Evolutionary conservation across 2,797 vertebrate genomes (phyloP), one percentile per base, ranked within the genome.

Genomic region (Podargus strigoides): DNA sequence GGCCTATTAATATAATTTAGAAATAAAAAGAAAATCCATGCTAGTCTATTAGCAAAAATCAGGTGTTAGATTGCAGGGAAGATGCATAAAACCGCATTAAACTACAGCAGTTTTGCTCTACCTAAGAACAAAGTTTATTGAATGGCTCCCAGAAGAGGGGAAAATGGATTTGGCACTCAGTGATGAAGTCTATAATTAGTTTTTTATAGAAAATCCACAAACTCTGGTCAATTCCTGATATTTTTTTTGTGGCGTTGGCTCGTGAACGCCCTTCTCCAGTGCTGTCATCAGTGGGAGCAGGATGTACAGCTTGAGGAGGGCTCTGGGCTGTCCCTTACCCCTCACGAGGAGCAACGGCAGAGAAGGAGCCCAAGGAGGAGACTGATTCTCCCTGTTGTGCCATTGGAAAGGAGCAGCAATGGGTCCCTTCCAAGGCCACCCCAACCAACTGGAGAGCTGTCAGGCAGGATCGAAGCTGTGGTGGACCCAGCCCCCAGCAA

Each of bases 51-150:
- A 94, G 80, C 56, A 94, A 90, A 94, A 88, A 70, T 89, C 74
- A 64, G 74, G 79, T 86, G 66, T 78, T 64, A 62, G 62, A 73
- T 53, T 55, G 30, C 69, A 95, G 42, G 62, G 85, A 91, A 93
- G 74, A 87, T 0, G 0, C 80, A 87, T 92, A 91, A 96, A 94
- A 93, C 81, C 74, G 59, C 67, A 89, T 88, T 94, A 93, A 94
- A 95, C 56, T 70, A 82, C 0, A 0, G 79, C 34, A 83, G 55
- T 95, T 94, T 87, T 56, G 50, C 44, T 91, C 46, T 84, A 78
- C 82, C 75, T 95, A 73, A 90, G 93, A 95, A 89, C 79, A 73
- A 94, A 96, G 76, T 89, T 77, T 75, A 92, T 30, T 92, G 86
- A 97, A 93, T 77, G 70, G 37, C 59, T 95, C 94, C 87, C 93